Conservation (phyloP, 2,888 invertebrate species). For the Cephus pygmeus region DNA sequence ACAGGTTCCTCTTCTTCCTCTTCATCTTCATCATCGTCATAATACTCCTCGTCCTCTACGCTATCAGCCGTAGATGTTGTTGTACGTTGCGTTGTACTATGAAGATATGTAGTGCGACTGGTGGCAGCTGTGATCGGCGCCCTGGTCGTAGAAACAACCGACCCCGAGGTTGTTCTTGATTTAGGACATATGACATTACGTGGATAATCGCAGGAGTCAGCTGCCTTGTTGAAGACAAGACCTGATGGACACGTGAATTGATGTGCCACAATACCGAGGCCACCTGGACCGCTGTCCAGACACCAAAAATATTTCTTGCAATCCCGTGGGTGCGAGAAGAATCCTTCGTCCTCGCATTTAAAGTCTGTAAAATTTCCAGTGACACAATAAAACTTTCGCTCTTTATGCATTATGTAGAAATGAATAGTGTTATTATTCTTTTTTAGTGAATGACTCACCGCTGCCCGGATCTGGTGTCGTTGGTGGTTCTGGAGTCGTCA, state of each 20-base stretch:
- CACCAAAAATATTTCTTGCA: conserved; percentile 97
- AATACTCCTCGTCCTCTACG: conserved; percentile 64
- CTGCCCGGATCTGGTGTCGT: conserved; percentile 91
- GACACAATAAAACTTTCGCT: neutral
- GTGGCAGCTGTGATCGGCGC: conserved; percentile 63
- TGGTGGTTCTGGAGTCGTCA: conserved; percentile 83
- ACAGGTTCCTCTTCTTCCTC: conserved; percentile 63
- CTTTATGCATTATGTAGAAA: neutral
- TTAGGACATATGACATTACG: conserved; percentile 87
- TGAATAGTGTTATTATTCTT: conserved; percentile 7
- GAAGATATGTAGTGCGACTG: conserved; percentile 66
- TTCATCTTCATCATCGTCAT: conserved; percentile 68
- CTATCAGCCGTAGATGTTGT: conserved; percentile 66
- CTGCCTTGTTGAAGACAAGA: conserved; percentile 89
- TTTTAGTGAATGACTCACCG: conserved; percentile 67
- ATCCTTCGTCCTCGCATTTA: conserved; percentile 93
- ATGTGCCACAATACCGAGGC: conserved; percentile 90
- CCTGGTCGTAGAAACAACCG: conserved; percentile 66
- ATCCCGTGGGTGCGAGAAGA: conserved; percentile 90
- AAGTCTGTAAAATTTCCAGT: conserved; percentile 73
- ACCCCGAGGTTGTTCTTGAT: conserved; percentile 67
- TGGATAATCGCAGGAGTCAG: conserved; percentile 92
- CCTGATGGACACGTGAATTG: conserved; percentile 94
- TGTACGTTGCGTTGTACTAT: conserved; percentile 67
- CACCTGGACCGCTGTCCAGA: conserved; percentile 87